phyloP scores from a whole-genome alignment of 2,797 vertebrate genomes.

The Phataginus tricuspis region DNA sequence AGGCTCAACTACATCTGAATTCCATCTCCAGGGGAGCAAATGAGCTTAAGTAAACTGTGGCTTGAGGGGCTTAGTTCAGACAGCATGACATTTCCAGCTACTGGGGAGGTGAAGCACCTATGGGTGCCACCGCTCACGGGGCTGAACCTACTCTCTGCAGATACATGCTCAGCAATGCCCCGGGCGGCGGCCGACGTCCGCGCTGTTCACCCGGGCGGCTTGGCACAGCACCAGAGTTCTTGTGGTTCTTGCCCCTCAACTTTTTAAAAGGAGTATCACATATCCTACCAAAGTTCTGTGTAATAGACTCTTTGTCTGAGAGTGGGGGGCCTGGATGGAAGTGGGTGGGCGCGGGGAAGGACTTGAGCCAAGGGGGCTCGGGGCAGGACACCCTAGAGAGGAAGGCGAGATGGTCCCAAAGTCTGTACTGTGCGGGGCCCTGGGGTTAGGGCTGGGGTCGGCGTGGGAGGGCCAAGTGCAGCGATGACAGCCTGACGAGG shows the following conservation, averaged over 20 bases:
- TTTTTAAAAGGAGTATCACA: background rate
- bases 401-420: too few relatives aligned
- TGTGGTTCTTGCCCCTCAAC: too few relatives aligned
- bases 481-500: background rate
- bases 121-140: fast-evolving
- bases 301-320: fast-evolving
- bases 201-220: fast-evolving
- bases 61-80: background rate
- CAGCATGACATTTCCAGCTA: background rate
- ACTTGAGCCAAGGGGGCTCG: background rate
- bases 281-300: fast-evolving
- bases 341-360: background rate
- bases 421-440: too few relatives aligned
- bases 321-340: background rate
- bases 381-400: too few relatives aligned
- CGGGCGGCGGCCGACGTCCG: fast-evolving
- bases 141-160: fast-evolving
- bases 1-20: background rate
- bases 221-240: fast-evolving
- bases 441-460: too few relatives aligned
- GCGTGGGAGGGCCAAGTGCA: background rate
- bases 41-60: background rate
- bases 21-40: background rate
- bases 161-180: fast-evolving
- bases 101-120: fast-evolving